A percentile compares a stretch with the other conserved stretches of the same genome.
Evolutionary conservation across 1,140 invertebrate species (phyloP).

Genomic region (Melipona quadrifasciata): DNA sequence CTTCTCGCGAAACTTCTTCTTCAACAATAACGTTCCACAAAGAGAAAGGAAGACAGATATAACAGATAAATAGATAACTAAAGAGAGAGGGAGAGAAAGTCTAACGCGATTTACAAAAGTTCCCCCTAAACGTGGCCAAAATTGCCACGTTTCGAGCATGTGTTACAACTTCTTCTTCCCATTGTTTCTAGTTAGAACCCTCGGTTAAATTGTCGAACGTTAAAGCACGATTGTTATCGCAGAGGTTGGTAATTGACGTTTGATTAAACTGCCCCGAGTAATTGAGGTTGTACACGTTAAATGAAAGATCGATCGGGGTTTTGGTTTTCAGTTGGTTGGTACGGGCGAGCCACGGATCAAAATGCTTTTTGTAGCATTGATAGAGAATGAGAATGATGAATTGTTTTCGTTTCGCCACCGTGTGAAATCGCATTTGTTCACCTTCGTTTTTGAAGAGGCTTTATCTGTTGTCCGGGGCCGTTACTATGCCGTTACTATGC

Average conservation of each 20-base stretch:
- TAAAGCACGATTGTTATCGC: slow-evolving; percentile 18
- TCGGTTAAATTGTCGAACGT: neutral
- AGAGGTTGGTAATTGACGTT: slow-evolving; percentile 13
- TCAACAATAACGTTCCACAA: slow-evolving; percentile 1
- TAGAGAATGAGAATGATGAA: neutral
- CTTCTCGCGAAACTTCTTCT: neutral
- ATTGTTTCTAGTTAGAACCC: neutral
- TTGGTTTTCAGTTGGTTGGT: slow-evolving; percentile 1
- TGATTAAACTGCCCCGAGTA: slow-evolving; percentile 1
- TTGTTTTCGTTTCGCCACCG: neutral
- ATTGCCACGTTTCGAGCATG: neutral
- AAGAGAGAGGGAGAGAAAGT: no score
- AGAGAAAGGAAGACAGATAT: neutral
- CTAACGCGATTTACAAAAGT: slow-evolving; percentile 1
- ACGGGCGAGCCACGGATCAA: neutral
- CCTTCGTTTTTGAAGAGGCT: neutral
- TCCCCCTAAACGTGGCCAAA: neutral
- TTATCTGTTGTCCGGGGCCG: neutral
- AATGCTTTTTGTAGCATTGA: slow-evolving; percentile 2
- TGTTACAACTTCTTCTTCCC: neutral
- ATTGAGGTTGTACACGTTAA: slow-evolving; percentile 11
- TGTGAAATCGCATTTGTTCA: neutral
- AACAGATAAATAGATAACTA: no score
- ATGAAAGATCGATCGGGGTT: slow-evolving; percentile 22
- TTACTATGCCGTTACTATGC: neutral